These are phyloP conservation scores for Leuciscus waleckii DNA, from an alignment of 2,797 vertebrate species.

Conservation along the genomic window DNA sequence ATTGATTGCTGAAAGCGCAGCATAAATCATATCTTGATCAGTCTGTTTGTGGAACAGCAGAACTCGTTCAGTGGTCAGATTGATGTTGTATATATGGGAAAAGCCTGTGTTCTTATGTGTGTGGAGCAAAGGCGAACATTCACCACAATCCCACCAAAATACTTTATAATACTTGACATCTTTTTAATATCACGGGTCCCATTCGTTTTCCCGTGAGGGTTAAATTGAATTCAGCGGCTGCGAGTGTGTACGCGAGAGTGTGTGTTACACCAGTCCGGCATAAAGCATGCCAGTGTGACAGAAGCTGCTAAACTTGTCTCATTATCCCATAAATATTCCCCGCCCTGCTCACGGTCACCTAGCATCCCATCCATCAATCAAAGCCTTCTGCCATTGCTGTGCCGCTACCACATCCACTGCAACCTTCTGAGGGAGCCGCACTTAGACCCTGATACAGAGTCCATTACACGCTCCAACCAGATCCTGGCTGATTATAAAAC, in stretches of 20 bases:
- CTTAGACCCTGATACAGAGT: constrained; percentile 6
- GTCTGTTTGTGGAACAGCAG: constrained; percentile 49
- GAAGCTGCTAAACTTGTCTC: constrained; percentile 47
- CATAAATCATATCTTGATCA: constrained; percentile 61
- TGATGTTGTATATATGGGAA: constrained; percentile 34
- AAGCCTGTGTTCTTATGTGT: constrained; percentile 41
- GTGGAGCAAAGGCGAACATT: constrained; percentile 37
- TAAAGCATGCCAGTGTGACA: constrained; percentile 45
- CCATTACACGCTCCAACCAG: constrained; percentile 33
- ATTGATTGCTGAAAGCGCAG: constrained; percentile 53
- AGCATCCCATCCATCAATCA: constrained; percentile 79
- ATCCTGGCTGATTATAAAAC: constrained; percentile 39
- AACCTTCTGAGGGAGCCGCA: constrained; percentile 64
- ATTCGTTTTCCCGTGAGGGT: constrained; percentile 20
- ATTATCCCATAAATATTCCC: constrained; percentile 73
- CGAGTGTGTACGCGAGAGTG: constrained; percentile 9
- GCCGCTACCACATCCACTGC: constrained; percentile 68
- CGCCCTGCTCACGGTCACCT: constrained; percentile 69
- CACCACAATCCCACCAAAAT: constrained; percentile 41
- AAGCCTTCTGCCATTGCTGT: constrained; percentile 65
- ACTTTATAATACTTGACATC: constrained; percentile 54
- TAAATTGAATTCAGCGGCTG: constrained; percentile 18
- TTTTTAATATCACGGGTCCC: constrained; percentile 51
- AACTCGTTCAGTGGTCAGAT: constrained; percentile 47
- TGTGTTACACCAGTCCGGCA: constrained; percentile 5